Percentiles rank a stretch among this genome's conserved stretches.
Conservation (phyloP, 2,797 vertebrate genomes). For the Lepilemur septentrionalis region DNA sequence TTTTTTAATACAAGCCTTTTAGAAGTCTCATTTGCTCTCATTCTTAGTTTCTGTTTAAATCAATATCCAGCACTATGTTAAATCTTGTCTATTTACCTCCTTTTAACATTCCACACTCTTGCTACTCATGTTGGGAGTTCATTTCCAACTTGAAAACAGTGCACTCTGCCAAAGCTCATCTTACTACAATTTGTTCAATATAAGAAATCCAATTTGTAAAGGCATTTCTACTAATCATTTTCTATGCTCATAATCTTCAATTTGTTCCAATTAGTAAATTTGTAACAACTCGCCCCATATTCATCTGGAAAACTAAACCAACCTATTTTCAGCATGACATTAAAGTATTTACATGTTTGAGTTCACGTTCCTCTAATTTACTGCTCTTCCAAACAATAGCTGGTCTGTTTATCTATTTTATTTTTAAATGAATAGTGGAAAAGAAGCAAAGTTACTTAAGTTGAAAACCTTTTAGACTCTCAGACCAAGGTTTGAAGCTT, state of each 20-base stretch:
- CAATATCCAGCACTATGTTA: not conserved
- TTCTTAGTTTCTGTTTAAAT: slow-evolving; percentile 17
- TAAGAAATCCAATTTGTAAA: not conserved
- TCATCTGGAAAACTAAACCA: slow-evolving; percentile 12
- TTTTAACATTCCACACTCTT: slow-evolving; percentile 13
- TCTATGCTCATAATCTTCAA: slow-evolving; percentile 24
- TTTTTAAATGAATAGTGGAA: slow-evolving; percentile 39
- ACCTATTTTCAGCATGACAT: not conserved
- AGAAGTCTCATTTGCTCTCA: slow-evolving; percentile 6
- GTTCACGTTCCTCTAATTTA: not conserved
- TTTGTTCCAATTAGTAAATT: not conserved
- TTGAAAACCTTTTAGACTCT: not conserved
- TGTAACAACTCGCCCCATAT: slow-evolving; percentile 16
- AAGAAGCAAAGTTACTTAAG: not conserved
- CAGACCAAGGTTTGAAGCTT: not conserved
- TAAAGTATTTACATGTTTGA: not conserved
- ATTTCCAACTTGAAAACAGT: slow-evolving; percentile 24
- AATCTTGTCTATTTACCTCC: not conserved
- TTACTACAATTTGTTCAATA: not conserved
- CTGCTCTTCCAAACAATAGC: not conserved
- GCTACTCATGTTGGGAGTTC: not conserved
- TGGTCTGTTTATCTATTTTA: not conserved
- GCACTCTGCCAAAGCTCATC: not conserved
- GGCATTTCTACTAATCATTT: slow-evolving; percentile 16
- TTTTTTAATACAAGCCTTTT: not conserved